phyloP scores from a whole-genome alignment of 2,113 vertebrate genomes.

The Prinia subflava region DNA sequence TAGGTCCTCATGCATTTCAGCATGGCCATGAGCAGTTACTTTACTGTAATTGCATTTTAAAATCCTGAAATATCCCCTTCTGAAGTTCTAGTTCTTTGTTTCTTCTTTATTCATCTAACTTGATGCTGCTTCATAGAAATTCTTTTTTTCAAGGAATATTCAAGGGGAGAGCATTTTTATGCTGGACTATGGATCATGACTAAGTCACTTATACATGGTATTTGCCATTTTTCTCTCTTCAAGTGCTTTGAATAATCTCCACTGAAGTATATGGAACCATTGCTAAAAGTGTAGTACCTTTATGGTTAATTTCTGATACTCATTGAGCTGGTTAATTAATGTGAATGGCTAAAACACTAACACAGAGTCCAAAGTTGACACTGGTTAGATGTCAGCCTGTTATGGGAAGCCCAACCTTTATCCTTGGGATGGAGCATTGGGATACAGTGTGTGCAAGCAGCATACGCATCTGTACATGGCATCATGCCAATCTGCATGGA shows the following conservation, averaged over 20 bases:
- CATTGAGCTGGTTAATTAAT: not conserved
- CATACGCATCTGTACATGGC: not conserved
- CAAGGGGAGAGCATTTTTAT: not conserved
- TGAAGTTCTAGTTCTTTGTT: not conserved
- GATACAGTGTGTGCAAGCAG: not conserved
- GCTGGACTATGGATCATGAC: not conserved
- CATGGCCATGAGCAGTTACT: not conserved
- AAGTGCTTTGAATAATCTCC: not conserved
- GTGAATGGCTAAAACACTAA: not conserved
- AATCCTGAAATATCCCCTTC: not conserved
- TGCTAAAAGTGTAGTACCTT: not conserved
- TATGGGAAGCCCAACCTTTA: fast-evolving
- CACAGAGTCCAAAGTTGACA: not conserved
- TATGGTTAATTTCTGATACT: not conserved
- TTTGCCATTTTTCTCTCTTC: not conserved
- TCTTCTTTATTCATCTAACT: not conserved
- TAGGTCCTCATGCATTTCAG: not conserved
- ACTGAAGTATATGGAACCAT: not conserved
- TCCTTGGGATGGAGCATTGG: not conserved
- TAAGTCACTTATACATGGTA: not conserved
- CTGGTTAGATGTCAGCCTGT: not conserved
- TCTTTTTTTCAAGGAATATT: not conserved
- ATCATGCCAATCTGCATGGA: not conserved
- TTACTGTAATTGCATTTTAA: not conserved
- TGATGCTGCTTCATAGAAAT: not conserved